A percentile compares a stretch with the other conserved stretches of the same genome.
These are phyloP conservation scores for Sphaerophoria rueppellii DNA, from an alignment of 2,888 invertebrate species.

Conservation along the genomic window DNA sequence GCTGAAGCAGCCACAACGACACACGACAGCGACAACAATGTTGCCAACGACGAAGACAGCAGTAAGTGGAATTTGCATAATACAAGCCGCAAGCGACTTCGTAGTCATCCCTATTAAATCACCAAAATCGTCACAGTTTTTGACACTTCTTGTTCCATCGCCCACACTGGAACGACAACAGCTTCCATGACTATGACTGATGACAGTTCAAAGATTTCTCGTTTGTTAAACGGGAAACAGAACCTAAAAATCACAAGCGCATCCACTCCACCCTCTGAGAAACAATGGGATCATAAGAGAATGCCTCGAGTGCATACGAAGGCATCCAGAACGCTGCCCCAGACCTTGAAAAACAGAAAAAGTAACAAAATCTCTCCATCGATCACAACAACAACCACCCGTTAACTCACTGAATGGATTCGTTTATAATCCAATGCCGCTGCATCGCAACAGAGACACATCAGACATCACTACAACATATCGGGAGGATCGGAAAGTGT, in stretches of 20 bases:
- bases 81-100: conserved; percentile 56
- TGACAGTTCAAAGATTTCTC: not conserved
- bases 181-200: conserved; percentile 48
- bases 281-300: too few species aligned
- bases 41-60: conserved; percentile 15
- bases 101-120: conserved; percentile 75
- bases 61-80: conserved; percentile 46
- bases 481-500: conserved; percentile 52
- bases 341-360: too few species aligned
- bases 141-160: conserved; percentile 14
- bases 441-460: conserved; percentile 67
- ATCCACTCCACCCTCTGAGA: too few species aligned
- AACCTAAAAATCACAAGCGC: too few species aligned
- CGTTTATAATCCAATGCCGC: conserved; percentile 63
- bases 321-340: too few species aligned
- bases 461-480: conserved; percentile 69
- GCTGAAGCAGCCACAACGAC: conserved; percentile 35
- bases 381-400: not conserved
- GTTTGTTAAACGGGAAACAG: too few species aligned
- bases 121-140: conserved; percentile 73
- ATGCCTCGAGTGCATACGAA: too few species aligned
- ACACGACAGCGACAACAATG: not conserved
- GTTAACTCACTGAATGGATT: conserved; percentile 67
- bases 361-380: too few species aligned
- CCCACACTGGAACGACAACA: not conserved